Conservation (phyloP, 1,140 invertebrate species). For the Pogonomyrmex californicus region DNA sequence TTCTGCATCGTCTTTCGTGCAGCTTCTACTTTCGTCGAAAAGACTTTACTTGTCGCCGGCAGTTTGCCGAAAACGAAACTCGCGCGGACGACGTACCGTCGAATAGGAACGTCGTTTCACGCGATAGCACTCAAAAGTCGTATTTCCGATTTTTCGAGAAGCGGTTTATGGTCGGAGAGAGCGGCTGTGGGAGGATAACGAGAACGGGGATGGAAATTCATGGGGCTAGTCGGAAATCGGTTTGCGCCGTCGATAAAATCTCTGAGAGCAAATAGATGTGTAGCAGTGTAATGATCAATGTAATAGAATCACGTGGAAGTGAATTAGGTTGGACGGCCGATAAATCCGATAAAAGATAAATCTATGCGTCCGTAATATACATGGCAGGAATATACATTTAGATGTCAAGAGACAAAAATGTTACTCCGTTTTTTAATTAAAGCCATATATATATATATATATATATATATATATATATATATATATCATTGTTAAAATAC, state of each 20-base stretch:
- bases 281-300: slow-evolving; percentile 49
- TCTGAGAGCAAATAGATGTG: slow-evolving; percentile 53
- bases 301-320: slow-evolving; percentile 44
- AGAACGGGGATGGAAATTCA: slow-evolving; percentile 32
- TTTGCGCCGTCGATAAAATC: slow-evolving; percentile 53
- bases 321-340: slow-evolving; percentile 36
- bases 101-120: slow-evolving; percentile 63
- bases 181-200: slow-evolving; percentile 7
- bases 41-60: slow-evolving; percentile 67
- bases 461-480: background rate
- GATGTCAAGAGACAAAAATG: background rate
- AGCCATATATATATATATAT: background rate
- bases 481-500: background rate
- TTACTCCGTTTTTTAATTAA: background rate
- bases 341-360: slow-evolving; percentile 48
- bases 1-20: slow-evolving; percentile 16
- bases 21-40: slow-evolving; percentile 27
- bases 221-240: slow-evolving; percentile 30
- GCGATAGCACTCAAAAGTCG: slow-evolving; percentile 44
- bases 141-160: slow-evolving; percentile 64
- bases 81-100: slow-evolving; percentile 55
- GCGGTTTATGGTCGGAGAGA: slow-evolving; percentile 34
- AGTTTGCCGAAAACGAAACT: slow-evolving; percentile 65
- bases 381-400: background rate
- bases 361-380: background rate